A percentile compares a stretch with the other conserved stretches of the same genome.
Evolutionary conservation across 2,888 invertebrate species (phyloP).

Genomic region (Lasiommata megera): DNA sequence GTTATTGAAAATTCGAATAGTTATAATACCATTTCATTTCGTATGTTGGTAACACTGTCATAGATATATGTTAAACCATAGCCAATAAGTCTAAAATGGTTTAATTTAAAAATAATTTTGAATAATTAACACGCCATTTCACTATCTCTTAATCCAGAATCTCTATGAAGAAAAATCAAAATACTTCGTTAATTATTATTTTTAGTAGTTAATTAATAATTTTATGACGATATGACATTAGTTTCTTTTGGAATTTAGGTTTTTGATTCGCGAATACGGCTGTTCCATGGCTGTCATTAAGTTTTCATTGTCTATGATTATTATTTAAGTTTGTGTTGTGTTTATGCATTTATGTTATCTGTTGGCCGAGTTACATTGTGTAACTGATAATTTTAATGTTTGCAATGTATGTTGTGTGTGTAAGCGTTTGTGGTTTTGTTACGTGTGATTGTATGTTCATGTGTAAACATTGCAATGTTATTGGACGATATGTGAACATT

Average conservation of each 20-base stretch:
- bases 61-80: too few relatives aligned
- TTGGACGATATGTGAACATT: constrained; percentile 35
- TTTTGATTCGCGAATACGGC: constrained; percentile 19
- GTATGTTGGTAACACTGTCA: not conserved
- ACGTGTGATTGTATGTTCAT: constrained; percentile 35
- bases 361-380: constrained; percentile 40
- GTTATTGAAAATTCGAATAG: not conserved
- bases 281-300: constrained; percentile 32
- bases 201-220: constrained; percentile 1
- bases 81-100: too few relatives aligned
- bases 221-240: constrained; percentile 6
- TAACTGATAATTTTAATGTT: constrained; percentile 41
- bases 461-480: constrained; percentile 52
- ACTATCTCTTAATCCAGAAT: constrained; percentile 10
- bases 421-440: constrained; percentile 24
- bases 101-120: not conserved
- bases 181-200: not conserved
- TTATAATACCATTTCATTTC: not conserved
- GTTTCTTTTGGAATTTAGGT: constrained; percentile 1
- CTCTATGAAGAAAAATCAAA: constrained; percentile 12
- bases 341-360: constrained; percentile 46
- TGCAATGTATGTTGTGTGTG: constrained; percentile 35
- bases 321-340: constrained; percentile 63
- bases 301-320: constrained; percentile 42
- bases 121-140: not conserved